Evolutionary conservation across 1,140 invertebrate genomes (phyloP), one percentile per base, ranked within the genome.

Genomic region (Stenopsyche tienmushanensis): DNA sequence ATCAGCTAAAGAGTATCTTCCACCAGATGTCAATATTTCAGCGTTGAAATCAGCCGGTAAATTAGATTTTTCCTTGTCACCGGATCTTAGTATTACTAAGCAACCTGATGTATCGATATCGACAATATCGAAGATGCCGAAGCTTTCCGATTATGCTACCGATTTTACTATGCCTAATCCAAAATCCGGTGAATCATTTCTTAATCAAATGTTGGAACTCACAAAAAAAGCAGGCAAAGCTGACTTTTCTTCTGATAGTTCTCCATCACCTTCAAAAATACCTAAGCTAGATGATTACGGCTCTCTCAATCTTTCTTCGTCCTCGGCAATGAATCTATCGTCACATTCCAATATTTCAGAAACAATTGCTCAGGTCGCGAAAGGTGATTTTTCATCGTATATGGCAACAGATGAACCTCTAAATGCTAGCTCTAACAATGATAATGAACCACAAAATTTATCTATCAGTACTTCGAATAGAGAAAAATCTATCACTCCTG

Each of bases 191-290:
- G 79, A 80, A 54, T 78, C 78, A 9, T 80, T 80, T 68, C 72
- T 81, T 39, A 80, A 78, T 71, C 80, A 81, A 72, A 80, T 81
- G 79, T 70, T 80, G 41, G 79, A 81, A 65, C 67, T 80, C 52
- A 81, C 78, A 0, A 81, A 80, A 60, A 81, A 81, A 67, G 80
- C 79, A 0, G 80, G 78, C 7, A 76, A 80, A 72, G 75, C 78
- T 0, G 80, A 81, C 66, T 81, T 79, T 65, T 71, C 75, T 52
- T 64, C 73, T 0, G 78, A 81, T 67, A 77, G 76, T 59, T 53
- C 49, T 25, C 76, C 73, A 59, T 75, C 79, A 62, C 73, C 75
- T 8, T 58, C 77, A n/a, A 81, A 80, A 65, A 65, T 79, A 41
- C 67, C 75, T 0, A 79, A 80, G 26, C 45, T 72, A 9, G 79